Evolutionary conservation across 2,888 invertebrate genomes (phyloP), one percentile per base, ranked within the genome.

Genomic region (Geotrupes spiniger): DNA sequence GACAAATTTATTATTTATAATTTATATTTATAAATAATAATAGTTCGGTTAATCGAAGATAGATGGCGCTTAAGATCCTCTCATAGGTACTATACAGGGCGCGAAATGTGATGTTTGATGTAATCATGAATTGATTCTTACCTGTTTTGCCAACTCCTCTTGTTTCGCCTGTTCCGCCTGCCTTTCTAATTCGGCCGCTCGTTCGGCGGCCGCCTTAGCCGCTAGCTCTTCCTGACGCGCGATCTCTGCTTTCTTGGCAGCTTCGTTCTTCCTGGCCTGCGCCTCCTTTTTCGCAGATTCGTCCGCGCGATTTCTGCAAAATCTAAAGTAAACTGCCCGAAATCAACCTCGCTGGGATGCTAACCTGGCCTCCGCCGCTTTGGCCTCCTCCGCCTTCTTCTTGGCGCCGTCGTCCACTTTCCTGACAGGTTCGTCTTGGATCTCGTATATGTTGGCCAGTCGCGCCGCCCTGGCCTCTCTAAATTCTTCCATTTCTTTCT

Each of bases 391-490:
- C 53, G 83, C 81, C 58, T 78, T 76, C 55, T 64, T 72, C 46
- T 75, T 74, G 27, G 71, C 68, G 41, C 63, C 63, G 58, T 79
- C 76, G 33, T 79, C 78, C 8, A 68, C 66, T 8, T 64, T 63
- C 6, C 28, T 36, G 4, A 51, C 36, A 17, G 52, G 12, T 16
- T 55, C 53, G 36, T 63, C 63, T n/a, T 78, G 78, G 37, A 76
- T 72, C 3, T 82, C 78, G 36, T 80, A 72, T 63, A 84, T 79
- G 55, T 80, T 77, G 44, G 81, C 82, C 54, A 76, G 73, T 10
- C 84, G 78, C 2, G 82, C 79, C 2, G 82, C 83, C 65, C 83
- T 79, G 42, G 81, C 77, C 38, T 82, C 82, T 62, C 81, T 81
- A 53, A 81, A 69, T 61, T 84, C 82, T 51, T 76, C 65, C 48